Percentiles rank a stretch among this genome's conserved stretches.
These are phyloP conservation scores for Eulacestoma nigropectus DNA, from an alignment of 2,113 vertebrate genomes.

Conservation along the genomic window DNA sequence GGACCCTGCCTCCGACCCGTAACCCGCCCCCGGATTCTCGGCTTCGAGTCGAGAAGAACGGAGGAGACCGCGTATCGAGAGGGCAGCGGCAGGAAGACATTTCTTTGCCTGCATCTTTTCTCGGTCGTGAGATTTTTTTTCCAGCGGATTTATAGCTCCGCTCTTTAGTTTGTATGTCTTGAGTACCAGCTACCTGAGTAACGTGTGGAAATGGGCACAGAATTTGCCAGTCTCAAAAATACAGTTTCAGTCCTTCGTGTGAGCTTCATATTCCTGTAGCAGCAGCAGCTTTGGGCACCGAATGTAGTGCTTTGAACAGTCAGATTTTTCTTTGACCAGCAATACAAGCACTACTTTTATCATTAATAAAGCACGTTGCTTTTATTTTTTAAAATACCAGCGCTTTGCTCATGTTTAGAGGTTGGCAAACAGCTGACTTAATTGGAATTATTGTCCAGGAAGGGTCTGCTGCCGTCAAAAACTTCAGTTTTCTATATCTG, in stretches of 20 bases:
- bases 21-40: accelerated
- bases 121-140: neutral
- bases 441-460: neutral
- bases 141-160: neutral
- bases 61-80: accelerated
- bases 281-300: neutral
- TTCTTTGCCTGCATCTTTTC: neutral
- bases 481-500: neutral
- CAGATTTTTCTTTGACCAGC: neutral
- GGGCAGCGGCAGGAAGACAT: neutral
- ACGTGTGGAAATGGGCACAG: accelerated
- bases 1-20: neutral
- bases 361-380: neutral
- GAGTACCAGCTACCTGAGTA: neutral
- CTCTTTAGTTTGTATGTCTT: neutral
- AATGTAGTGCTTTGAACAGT: neutral
- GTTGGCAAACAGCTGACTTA: neutral
- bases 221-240: neutral
- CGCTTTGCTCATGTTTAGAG: neutral
- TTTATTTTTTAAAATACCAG: neutral
- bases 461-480: neutral
- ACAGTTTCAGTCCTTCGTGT: neutral
- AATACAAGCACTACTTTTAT: neutral
- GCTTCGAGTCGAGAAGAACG: neutral
- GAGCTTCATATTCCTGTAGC: accelerated